Base-by-base conservation (phyloP, 2,797 vertebrate species). In the Bucorvus abyssinicus region DNA sequence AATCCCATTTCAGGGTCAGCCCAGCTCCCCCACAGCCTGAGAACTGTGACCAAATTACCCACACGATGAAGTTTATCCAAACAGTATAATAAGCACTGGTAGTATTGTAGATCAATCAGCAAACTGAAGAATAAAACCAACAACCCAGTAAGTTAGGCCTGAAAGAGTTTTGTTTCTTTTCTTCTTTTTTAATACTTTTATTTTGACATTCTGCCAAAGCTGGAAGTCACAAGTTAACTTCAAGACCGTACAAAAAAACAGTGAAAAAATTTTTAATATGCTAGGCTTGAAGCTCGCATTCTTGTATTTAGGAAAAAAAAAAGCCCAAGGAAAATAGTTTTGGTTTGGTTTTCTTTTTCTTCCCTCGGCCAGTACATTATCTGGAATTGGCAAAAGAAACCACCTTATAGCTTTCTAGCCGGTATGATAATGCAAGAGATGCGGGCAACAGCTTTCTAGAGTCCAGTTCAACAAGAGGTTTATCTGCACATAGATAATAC, bases 381-480 rank as follows among this genome's bases (percentile, higher is more conserved):
- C 40, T 40, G 12, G 9, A 44, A 81, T 5, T 24, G 17, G 10
- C 5, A 47, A 77, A 65, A 76, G 30, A 29, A 0, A 6, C 6
- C 7, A 60, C 9, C 7, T 67, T 36, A 23, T 2, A 75, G 38
- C 29, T 69, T 79, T 68, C 23, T 30, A 8, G 44, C 23, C 32
- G n/a, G 27, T 36, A 80, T 68, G 30, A 64, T 93, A 83, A 27
- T 1, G 1, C 8, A 53, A 57, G n/a, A 78, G 12, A 50, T 42
- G 13, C 0, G 0, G 29, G 38, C 1, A 1, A 45, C 12, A n/a
- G 6, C 42, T 82, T 90, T 69, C 45, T 45, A 57, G 26, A 81
- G 21, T 60, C 29, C 59, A 71, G 27, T 38, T 60, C 9, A 10
- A 53, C 26, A 55, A 19, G 44, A 53, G 8, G 16, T 34, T 77